Conservation (phyloP, 2,113 vertebrate species). For the Crotalus helleri region DNA sequence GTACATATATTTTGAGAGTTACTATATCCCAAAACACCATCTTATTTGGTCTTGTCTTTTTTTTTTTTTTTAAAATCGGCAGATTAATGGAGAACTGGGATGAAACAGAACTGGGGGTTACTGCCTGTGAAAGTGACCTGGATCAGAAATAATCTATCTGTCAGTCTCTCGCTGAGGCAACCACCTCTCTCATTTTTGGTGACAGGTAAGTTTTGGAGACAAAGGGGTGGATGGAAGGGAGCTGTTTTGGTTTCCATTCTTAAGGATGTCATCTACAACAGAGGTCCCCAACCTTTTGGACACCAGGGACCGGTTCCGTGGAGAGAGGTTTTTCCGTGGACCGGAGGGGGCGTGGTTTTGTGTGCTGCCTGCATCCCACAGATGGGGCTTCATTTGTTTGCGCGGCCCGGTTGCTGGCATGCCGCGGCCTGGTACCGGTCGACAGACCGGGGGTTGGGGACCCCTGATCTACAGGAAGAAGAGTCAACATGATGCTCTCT, state of each 20-base stretch:
- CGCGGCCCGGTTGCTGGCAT: too few species aligned
- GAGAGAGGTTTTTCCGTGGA: too few species aligned
- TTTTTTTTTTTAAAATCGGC: not conserved
- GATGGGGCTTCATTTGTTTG: too few species aligned
- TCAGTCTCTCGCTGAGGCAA: not conserved
- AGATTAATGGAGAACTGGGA: conserved; percentile 7
- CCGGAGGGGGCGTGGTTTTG: too few species aligned
- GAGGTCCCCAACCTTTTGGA: too few species aligned
- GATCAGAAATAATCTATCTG: not conserved
- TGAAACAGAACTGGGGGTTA: too few species aligned
- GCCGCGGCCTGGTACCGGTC: too few species aligned
- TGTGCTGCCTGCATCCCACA: too few species aligned
- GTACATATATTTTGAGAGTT: not conserved
- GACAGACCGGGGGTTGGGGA: too few species aligned
- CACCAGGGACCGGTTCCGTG: too few species aligned
- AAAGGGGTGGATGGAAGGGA: too few species aligned
- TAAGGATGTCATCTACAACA: not conserved
- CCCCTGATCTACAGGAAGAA: not conserved
- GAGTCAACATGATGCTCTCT: not conserved
- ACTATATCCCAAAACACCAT: not conserved
- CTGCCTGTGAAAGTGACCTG: not conserved
- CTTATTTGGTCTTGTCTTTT: not conserved
- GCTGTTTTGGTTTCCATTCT: too few species aligned
- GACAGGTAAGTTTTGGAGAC: not conserved
- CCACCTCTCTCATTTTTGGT: not conserved